These are phyloP conservation scores for Siniperca obscura DNA, from an alignment of 2,797 vertebrate species.

Conservation along the genomic window DNA sequence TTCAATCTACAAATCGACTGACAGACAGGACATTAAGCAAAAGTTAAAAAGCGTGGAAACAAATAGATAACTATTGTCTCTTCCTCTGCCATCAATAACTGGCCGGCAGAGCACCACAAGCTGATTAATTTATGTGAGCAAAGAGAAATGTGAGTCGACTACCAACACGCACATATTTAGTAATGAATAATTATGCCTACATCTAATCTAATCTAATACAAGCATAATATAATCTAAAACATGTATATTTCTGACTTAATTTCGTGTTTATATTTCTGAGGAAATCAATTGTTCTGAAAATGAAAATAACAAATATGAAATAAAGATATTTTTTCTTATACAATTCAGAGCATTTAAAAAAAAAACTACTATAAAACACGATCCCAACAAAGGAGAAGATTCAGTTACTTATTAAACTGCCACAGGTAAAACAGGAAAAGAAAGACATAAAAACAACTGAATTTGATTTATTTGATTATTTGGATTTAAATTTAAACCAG, in stretches of 20 bases:
- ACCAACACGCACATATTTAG: not conserved
- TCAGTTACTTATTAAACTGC: not conserved
- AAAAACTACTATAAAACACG: not conserved
- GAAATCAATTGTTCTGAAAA: not conserved
- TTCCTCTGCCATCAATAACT: slow-evolving; percentile 16
- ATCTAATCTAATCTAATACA: not conserved
- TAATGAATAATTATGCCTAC: no score
- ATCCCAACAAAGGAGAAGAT: not conserved
- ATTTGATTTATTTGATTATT: not conserved
- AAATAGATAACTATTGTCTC: slow-evolving; percentile 16
- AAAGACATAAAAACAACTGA: not conserved
- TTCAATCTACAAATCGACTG: slow-evolving; percentile 5
- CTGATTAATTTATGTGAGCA: slow-evolving; percentile 14
- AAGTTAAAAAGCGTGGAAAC: slow-evolving; percentile 11
- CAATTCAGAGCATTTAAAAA: not conserved
- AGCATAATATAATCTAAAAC: not conserved
- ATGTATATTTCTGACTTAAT: not conserved
- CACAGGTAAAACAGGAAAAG: no score
- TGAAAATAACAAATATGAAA: not conserved
- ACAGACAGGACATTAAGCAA: slow-evolving; percentile 37
- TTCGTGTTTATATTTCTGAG: not conserved
- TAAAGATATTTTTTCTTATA: not conserved
- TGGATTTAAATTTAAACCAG: not conserved
- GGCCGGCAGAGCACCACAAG: not conserved
- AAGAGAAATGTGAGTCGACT: not conserved